Conservation (phyloP, 92 coral and sea anemone species). For the Epizoanthus fatuus region DNA sequence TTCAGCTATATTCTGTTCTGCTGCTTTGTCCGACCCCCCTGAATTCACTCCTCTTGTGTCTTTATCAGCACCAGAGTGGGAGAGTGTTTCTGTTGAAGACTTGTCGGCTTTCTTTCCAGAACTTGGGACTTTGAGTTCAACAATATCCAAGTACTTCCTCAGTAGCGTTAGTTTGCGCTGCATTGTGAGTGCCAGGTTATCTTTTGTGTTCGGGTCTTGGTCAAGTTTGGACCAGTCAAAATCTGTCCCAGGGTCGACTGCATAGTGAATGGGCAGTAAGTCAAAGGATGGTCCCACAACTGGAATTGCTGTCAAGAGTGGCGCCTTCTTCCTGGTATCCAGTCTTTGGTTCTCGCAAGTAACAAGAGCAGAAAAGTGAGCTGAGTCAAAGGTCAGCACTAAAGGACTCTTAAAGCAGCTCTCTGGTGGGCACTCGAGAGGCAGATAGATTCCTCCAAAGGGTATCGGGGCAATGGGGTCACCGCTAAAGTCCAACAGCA, state of each 20-base stretch:
- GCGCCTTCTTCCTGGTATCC: conserved; percentile 37
- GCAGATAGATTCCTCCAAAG: conserved; percentile 96
- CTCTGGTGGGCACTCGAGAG: conserved; percentile 87
- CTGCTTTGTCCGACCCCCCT: not conserved
- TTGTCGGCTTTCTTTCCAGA: conserved; percentile 60
- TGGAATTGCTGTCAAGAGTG: conserved; percentile 75
- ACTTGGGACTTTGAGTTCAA: conserved; percentile 62
- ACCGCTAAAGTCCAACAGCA: conserved; percentile 91
- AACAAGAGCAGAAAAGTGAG: conserved; percentile 95
- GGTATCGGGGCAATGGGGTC: conserved; percentile 97
- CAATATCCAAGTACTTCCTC: conserved; percentile 83
- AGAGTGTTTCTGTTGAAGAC: conserved; percentile 4
- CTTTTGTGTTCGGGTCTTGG: conserved; percentile 56
- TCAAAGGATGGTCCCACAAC: conserved; percentile 81
- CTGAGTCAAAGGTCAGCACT: conserved; percentile 91
- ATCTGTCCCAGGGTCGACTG: conserved; percentile 85
- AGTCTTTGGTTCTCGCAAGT: conserved; percentile 62
- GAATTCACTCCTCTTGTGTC: conserved; percentile 44
- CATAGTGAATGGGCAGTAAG: conserved; percentile 85
- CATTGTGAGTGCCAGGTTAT: conserved; percentile 62
- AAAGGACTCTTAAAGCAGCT: conserved; percentile 83
- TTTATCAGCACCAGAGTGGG: conserved; percentile 4
- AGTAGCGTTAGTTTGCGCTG: conserved; percentile 76
- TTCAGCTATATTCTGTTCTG: conserved; percentile 47
- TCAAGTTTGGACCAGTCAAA: conserved; percentile 83